Percentiles rank a stretch among this genome's conserved stretches.
Conservation (phyloP, 2,797 vertebrate species). For the Gastrophryne carolinensis region DNA sequence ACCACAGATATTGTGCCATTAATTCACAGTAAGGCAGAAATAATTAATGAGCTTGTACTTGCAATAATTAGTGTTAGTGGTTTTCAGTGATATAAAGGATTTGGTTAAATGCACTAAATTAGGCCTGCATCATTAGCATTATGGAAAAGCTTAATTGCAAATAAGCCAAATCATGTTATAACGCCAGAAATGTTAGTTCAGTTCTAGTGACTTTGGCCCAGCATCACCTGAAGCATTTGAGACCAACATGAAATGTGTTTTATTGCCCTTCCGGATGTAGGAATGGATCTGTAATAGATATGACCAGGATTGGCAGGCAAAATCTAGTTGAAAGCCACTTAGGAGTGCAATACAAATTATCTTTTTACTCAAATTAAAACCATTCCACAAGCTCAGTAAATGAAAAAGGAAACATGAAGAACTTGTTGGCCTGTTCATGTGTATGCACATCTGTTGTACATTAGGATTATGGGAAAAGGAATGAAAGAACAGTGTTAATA, state of each 20-base stretch:
- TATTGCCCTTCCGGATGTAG: constrained; percentile 12
- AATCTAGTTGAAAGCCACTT: constrained; percentile 21
- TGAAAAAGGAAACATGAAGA: neutral
- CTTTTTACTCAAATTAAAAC: constrained; percentile 10
- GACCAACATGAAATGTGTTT: constrained; percentile 27
- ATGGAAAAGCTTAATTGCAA: neutral
- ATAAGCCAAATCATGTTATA: constrained; percentile 25
- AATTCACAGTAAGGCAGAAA: constrained; percentile 10
- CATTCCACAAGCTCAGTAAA: neutral
- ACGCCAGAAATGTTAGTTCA: constrained; percentile 22
- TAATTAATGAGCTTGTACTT: constrained; percentile 11
- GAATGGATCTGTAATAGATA: constrained; percentile 36
- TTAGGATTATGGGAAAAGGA: neutral
- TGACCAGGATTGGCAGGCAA: neutral
- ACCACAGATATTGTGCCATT: neutral
- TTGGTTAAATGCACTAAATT: constrained; percentile 19
- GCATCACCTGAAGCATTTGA: constrained; percentile 29
- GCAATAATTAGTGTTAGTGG: constrained; percentile 41
- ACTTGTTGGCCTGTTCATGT: neutral
- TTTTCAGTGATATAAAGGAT: constrained; percentile 2
- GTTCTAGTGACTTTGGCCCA: constrained; percentile 17
- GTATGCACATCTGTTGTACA: neutral
- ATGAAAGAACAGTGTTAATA: neutral
- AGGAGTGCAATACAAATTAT: neutral
- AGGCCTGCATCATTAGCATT: neutral